phyloP scores from a whole-genome alignment of 2,888 invertebrate species.

The Lissocephala sabroskyi region DNA sequence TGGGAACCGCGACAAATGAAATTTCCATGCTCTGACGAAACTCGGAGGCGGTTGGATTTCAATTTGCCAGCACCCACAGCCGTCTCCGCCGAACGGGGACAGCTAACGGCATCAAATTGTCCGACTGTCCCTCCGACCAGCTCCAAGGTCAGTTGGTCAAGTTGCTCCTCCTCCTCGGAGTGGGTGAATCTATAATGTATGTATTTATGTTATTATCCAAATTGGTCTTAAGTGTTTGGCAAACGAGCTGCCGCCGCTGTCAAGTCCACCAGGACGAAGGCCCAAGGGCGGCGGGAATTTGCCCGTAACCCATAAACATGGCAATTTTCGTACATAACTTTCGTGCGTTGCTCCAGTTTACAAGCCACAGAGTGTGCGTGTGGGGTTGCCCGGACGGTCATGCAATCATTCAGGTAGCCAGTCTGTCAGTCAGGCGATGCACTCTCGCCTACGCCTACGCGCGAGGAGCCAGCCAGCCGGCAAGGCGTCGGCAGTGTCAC shows the following conservation, averaged over 20 bases:
- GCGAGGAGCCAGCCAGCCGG: too few species aligned
- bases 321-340: conserved; percentile 46
- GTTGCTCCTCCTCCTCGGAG: not conserved
- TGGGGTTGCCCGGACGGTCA: conserved; percentile 22
- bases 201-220: conserved; percentile 56
- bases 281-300: conserved; percentile 46
- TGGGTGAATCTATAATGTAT: not conserved
- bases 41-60: conserved; percentile 18
- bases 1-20: conserved; percentile 37
- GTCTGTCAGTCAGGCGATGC: conserved; percentile 42
- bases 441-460: conserved; percentile 28
- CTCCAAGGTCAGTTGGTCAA: conserved; percentile 48
- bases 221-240: conserved; percentile 44
- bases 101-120: not conserved
- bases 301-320: conserved; percentile 60
- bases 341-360: conserved; percentile 62
- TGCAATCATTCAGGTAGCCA: conserved; percentile 46
- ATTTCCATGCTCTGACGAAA: conserved; percentile 17
- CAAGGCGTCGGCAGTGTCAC: conserved; percentile 53
- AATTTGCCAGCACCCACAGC: not conserved
- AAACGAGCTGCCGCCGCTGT: too few species aligned
- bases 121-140: not conserved
- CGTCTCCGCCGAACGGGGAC: not conserved
- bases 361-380: conserved; percentile 31
- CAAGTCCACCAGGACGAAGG: too few species aligned